Conservation (phyloP, 2,113 vertebrate genomes). For the Amphiprion percula region DNA sequence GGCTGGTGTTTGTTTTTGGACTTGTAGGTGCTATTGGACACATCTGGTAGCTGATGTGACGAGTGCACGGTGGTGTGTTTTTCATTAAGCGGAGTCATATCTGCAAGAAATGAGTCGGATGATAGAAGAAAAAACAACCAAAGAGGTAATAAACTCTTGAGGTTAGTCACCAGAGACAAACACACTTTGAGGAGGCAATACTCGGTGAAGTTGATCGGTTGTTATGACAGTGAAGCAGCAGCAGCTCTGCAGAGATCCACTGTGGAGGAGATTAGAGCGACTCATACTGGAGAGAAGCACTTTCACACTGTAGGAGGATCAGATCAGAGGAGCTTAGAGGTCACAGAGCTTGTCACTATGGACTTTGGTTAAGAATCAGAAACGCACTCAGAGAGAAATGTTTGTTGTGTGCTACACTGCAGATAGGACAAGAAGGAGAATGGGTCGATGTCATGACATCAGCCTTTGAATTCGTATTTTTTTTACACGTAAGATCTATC, state of each 20-base stretch:
- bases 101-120: neutral
- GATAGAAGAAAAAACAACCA: neutral
- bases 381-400: neutral
- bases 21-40: slow-evolving; percentile 3
- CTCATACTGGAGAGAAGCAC: slow-evolving; percentile 37
- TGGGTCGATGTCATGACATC: too few relatives aligned
- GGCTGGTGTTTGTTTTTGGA: slow-evolving; percentile 33
- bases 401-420: neutral
- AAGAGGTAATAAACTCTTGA: neutral
- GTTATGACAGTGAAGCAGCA: slow-evolving; percentile 1
- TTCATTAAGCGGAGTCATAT: neutral
- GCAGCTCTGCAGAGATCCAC: slow-evolving; percentile 1
- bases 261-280: slow-evolving; percentile 41
- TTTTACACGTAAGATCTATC: neutral
- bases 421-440: neutral
- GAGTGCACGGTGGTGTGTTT: neutral
- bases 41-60: neutral
- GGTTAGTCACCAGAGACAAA: slow-evolving; percentile 1
- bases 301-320: slow-evolving; percentile 61
- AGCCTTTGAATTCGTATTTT: too few relatives aligned
- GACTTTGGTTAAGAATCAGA: slow-evolving; percentile 4
- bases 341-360: slow-evolving; percentile 1
- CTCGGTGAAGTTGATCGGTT: slow-evolving; percentile 1
- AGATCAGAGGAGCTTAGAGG: slow-evolving; percentile 62
- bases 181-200: neutral